Percentiles rank a stretch among this genome's conserved stretches.
Evolutionary conservation across 2,888 invertebrate genomes (phyloP).

Genomic region (Acrobasis repandana): DNA sequence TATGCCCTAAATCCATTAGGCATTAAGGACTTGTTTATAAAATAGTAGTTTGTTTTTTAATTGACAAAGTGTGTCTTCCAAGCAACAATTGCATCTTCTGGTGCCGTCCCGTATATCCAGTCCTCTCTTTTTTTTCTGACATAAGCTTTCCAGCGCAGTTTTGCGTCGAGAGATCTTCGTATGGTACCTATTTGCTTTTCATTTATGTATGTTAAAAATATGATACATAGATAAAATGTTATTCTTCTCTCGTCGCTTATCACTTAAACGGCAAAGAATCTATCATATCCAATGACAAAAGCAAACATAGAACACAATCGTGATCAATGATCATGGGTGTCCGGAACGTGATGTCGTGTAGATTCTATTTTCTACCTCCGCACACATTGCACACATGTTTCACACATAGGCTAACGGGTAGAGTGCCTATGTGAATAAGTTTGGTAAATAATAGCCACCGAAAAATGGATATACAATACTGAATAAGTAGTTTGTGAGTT

Average conservation of each 20-base stretch:
- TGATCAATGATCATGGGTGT: conserved; percentile 30
- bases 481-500: neutral
- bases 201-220: too few relatives aligned
- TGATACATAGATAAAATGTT: too few relatives aligned
- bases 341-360: conserved; percentile 31
- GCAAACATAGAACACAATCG: conserved; percentile 31
- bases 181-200: too few relatives aligned
- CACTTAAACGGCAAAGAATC: conserved; percentile 24
- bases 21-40: too few relatives aligned
- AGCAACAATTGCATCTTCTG: too few relatives aligned
- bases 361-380: conserved; percentile 24
- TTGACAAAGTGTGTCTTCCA: too few relatives aligned
- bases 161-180: too few relatives aligned
- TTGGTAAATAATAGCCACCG: neutral
- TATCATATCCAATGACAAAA: conserved; percentile 35
- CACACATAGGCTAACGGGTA: neutral
- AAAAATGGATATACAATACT: neutral
- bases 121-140: too few relatives aligned
- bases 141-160: too few relatives aligned
- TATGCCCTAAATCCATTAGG: too few relatives aligned
- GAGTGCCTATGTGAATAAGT: neutral
- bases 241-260: conserved; percentile 7
- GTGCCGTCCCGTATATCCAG: too few relatives aligned
- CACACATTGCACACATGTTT: neutral
- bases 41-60: too few relatives aligned